Conservation (phyloP, 2,888 invertebrate species). For the Drosophila merina region DNA sequence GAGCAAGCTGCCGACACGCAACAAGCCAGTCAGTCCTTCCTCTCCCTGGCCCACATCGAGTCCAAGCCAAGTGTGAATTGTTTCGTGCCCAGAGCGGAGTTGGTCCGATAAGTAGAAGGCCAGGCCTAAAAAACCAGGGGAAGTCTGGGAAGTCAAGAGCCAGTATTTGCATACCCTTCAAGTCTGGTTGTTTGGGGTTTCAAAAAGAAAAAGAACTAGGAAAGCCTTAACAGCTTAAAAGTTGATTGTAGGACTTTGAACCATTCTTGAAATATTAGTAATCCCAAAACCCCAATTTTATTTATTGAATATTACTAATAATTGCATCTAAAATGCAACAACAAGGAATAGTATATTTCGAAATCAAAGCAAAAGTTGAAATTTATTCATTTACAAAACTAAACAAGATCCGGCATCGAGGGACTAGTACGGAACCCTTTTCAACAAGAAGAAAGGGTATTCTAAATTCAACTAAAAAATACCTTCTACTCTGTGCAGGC, state of each 20-base stretch:
- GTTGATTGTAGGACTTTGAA: too few relatives aligned
- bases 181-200: not conserved
- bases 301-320: too few relatives aligned
- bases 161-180: not conserved
- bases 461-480: conserved; percentile 5
- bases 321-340: too few relatives aligned
- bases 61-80: conserved; percentile 70
- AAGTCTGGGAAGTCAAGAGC: not conserved
- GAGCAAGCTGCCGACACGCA: conserved; percentile 66
- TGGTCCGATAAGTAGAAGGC: conserved; percentile 70
- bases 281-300: too few relatives aligned
- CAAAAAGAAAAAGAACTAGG: too few relatives aligned
- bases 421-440: too few relatives aligned
- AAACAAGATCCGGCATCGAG: too few relatives aligned
- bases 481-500: conserved; percentile 36
- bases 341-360: too few relatives aligned
- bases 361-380: too few relatives aligned
- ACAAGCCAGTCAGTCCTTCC: conserved; percentile 29
- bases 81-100: conserved; percentile 72
- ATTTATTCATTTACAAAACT: too few relatives aligned
- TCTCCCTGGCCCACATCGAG: not conserved
- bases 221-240: too few relatives aligned
- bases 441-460: not conserved
- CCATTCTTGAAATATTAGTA: too few relatives aligned
- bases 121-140: conserved; percentile 32